Evolutionary conservation across 1,140 invertebrate genomes (phyloP).

Genomic region (Plutomurus gul): DNA sequence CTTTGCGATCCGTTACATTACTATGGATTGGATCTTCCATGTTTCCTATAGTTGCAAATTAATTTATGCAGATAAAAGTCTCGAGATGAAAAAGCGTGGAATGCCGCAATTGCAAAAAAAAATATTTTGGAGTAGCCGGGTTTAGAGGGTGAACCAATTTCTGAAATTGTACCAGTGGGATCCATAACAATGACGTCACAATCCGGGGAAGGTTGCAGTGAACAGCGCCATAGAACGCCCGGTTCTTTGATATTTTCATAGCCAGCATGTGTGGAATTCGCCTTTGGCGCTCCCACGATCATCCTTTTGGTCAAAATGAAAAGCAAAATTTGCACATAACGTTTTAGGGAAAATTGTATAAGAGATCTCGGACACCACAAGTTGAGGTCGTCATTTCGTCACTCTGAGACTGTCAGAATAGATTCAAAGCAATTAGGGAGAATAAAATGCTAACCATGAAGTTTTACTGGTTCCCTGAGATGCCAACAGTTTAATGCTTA

Average conservation of each 20-base stretch:
- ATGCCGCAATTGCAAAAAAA: background rate
- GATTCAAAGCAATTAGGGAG: too few species aligned
- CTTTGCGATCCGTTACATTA: conserved; percentile 33
- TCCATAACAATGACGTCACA: conserved; percentile 28
- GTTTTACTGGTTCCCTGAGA: too few species aligned
- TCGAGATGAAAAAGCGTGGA: background rate
- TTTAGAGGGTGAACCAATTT: background rate
- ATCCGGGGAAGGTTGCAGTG: background rate
- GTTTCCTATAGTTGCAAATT: background rate
- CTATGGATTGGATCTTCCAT: background rate
- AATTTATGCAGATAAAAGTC: background rate
- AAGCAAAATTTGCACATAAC: background rate
- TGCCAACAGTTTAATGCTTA: too few species aligned
- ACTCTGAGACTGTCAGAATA: too few species aligned
- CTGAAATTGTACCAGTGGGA: background rate
- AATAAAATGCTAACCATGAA: too few species aligned
- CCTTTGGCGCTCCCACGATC: conserved; percentile 2
- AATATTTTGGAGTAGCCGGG: background rate
- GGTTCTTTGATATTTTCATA: conserved; percentile 1
- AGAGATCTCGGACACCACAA: background rate
- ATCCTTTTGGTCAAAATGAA: background rate
- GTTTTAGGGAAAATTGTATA: background rate
- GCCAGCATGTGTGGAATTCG: background rate
- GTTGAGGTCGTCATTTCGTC: too few species aligned
- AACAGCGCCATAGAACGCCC: conserved; percentile 1